A percentile compares a stretch with the other conserved stretches of the same genome.
Evolutionary conservation across 2,888 invertebrate species (phyloP).

Genomic region (Chloroclystis v-ata): DNA sequence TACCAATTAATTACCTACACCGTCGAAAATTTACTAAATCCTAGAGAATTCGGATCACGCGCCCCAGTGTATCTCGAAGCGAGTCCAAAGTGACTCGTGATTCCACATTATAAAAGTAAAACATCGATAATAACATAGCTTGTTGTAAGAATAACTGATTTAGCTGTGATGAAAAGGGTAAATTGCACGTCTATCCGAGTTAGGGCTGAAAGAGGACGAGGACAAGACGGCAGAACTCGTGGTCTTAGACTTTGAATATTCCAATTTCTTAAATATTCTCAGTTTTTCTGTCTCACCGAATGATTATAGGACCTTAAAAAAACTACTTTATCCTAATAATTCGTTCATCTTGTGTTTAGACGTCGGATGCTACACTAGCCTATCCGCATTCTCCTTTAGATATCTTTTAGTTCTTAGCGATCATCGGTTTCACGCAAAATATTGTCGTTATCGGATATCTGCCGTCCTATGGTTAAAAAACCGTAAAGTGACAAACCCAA

Average conservation of each 20-base stretch:
- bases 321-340: no score
- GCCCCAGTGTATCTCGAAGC: constrained; percentile 42
- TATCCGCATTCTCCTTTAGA: no score
- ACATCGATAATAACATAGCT: constrained; percentile 26
- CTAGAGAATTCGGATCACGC: constrained; percentile 60
- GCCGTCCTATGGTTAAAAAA: no score
- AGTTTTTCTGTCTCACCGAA: no score
- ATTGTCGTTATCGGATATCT: no score
- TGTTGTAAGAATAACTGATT: constrained; percentile 31
- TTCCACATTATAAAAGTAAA: constrained; percentile 58
- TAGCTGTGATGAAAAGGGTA: constrained; percentile 32
- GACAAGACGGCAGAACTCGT: neutral
- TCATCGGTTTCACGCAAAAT: no score
- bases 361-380: no score
- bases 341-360: no score
- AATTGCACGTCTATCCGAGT: constrained; percentile 27
- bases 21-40: constrained; percentile 1
- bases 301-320: no score
- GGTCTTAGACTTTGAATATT: neutral
- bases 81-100: constrained; percentile 25
- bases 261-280: no score
- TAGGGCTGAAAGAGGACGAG: constrained; percentile 10
- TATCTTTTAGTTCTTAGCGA: no score
- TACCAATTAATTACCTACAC: neutral
- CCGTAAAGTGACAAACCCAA: no score